Evolutionary conservation across 1,140 invertebrate genomes (phyloP).

Genomic region (Drosophila triauraria): DNA sequence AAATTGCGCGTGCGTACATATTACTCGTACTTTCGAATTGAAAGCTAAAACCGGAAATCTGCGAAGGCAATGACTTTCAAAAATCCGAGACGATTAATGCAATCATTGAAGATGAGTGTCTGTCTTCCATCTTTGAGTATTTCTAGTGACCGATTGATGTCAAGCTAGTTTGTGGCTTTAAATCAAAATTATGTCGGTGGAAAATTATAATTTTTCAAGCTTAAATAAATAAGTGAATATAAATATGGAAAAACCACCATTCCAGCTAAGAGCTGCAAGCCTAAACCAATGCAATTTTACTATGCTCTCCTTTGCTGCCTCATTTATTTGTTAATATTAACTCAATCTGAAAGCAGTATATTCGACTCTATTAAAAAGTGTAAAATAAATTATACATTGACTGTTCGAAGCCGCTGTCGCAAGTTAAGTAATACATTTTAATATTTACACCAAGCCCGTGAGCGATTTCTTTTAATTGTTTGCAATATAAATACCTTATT

Average conservation of each 20-base stretch:
- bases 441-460: not conserved
- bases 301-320: not conserved
- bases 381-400: not conserved
- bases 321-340: not conserved
- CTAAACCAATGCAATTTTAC: not conserved
- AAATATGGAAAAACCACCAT: not conserved
- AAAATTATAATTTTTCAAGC: not conserved
- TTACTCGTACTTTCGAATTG: constrained; percentile 54
- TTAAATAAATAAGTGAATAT: not conserved
- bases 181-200: not conserved
- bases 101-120: constrained; percentile 29
- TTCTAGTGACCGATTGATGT: constrained; percentile 19
- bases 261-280: not conserved
- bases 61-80: constrained; percentile 39
- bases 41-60: constrained; percentile 29
- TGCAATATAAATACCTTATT: not conserved
- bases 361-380: not conserved
- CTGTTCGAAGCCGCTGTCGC: not conserved
- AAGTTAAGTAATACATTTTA: constrained; percentile 21
- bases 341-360: not conserved
- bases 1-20: constrained; percentile 38
- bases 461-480: not conserved
- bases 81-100: constrained; percentile 25
- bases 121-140: not conserved
- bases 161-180: not conserved